Base-by-base conservation (phyloP, 92 coral and sea anemone species). In the Epizoanthus illoricatus region DNA sequence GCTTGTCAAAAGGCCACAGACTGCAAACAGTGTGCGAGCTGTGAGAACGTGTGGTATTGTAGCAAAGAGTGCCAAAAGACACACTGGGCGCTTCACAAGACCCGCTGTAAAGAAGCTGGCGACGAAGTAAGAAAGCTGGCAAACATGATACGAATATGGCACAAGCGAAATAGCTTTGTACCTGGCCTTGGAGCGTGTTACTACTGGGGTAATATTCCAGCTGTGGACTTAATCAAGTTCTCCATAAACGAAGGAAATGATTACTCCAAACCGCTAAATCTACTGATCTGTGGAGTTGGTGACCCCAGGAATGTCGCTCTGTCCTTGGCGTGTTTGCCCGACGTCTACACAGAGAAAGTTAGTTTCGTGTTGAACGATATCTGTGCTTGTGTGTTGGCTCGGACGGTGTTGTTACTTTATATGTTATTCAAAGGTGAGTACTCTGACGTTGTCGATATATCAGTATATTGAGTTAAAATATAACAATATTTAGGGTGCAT, bases 161-260 rank as follows among this genome's bases (percentile, higher is more conserved):
- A 66, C 16, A 24, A 66, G 15, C 16, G 49, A 7, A 43, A 7
- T 28, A 40, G 5, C 36, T 21, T 2, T 36, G 0, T 9, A 16
- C 16, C 43, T 28, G 71, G 71, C n/a, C 0, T 28, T 5, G 17
- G 16, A 20, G 2, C 13, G 9, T 8, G n/a, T 5, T 93, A 90
- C 73, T 93, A 90, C 85, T 93, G 94, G 94, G 97, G 94, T 4
- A 90, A 93, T 69, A 59, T 20, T 4, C 97, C 97, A 18, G 94
- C 94, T 5, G 84, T 84, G 43, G 94, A 93, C 61, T 49, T 91
- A 59, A 56, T 93, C 60, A 93, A 90, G 74, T 80, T 90, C 71
- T 71, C 81, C 63, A 85, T 86, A 88, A 92, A 92, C 74, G 97
- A 92, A 73, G 97, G 94, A 5, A 62, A 18, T 18, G 89, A 81